Evolutionary conservation across 2,888 invertebrate species (phyloP), one percentile per base, ranked within the genome.

Genomic region (Leptopilina drosophilae): DNA sequence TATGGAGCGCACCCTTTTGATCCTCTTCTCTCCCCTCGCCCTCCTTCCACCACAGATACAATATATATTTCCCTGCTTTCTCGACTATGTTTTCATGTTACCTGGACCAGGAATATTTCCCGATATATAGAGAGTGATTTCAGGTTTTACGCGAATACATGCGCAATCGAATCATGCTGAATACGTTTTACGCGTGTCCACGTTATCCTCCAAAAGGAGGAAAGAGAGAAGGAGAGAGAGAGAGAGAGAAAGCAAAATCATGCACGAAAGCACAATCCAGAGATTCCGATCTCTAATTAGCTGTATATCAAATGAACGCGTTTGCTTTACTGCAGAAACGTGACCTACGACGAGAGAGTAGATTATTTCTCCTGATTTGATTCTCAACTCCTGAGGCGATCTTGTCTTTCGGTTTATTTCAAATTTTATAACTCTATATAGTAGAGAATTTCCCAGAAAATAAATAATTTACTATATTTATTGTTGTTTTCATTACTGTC

Each of bases 261-360:
- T 33, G 26, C 46, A 20, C 40, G 26, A 73, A 33, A n/a, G n/a
- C 14, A 33, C 33, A 33, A 12, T n/a, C 40, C 62, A 62, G 73
- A 73, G 73, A 91, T 91, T 91, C 88, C 87, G 89, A 91, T 91
- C 91, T 90, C 88, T 90, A 90, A 91, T 91, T 91, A 91, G 90
- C 90, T 90, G 89, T 90, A 90, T 89, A 91, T 91, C 90, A 90
- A 91, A 88, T 88, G 89, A 89, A 88, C 87, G 86, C 87, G 84
- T 84, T 85, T 82, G 78, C 77, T n/a, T n/a, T 9, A 73, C 53
- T 56, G 40, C 65, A 83, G 83, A 82, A 82, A 85, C 73, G 73
- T 56, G 69, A 56, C 53, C 56, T 73, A 56, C 56, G 73, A 56
- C 78, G 82, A 78, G 81, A 79, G 76, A 77, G 65, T 78, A 76